Base-by-base conservation (phyloP, 2,797 vertebrate species). In the Ceryle rudis region DNA sequence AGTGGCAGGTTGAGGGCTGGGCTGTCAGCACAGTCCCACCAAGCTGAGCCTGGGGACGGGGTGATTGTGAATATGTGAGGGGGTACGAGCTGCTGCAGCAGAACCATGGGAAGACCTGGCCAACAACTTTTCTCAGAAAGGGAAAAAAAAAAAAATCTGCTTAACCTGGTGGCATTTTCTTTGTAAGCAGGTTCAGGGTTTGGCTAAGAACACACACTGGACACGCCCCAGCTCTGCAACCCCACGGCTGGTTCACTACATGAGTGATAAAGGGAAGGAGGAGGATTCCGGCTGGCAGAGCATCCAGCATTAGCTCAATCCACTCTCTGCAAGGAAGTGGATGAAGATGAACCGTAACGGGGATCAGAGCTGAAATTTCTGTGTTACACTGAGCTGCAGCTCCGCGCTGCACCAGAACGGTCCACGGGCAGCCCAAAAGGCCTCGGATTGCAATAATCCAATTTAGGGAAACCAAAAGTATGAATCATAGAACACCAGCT, bases 51-150 rank as follows among this genome's bases (percentile, higher is more conserved):
- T 51, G 2, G 28, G 46, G 55, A 25, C 1, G 5, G 23, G 31
- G 21, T 19, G 22, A 6, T 5, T 5, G 14, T 26, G 14, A 19
- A 18, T 9, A 5, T 13, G 16, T 17, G 55, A 11, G n/a, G 6
- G 18, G 37, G 4, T 39, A 25, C 19, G 18, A 62, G 60, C 21
- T 25, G 51, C 66, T 4, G 18, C 70, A 66, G 62, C n/a, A 18
- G 41, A 49, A 11, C 46, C 3, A 0, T 4, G 1, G 13, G 28
- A 1, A 1, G 49, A 39, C 20, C 49, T 41, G 5, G 8, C 21
- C 23, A 67, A 5, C 41, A 42, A 3, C 33, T 42, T 5, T 1
- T 11, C 13, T 65, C 33, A 14, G 62, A 65, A 61, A 14, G 29
- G 7, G 83, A 70, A 74, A 61, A 44, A 25, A 37, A 37, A 37